phyloP scores from a whole-genome alignment of 92 coral and sea anemone species.

The Phymanthus crucifer region DNA sequence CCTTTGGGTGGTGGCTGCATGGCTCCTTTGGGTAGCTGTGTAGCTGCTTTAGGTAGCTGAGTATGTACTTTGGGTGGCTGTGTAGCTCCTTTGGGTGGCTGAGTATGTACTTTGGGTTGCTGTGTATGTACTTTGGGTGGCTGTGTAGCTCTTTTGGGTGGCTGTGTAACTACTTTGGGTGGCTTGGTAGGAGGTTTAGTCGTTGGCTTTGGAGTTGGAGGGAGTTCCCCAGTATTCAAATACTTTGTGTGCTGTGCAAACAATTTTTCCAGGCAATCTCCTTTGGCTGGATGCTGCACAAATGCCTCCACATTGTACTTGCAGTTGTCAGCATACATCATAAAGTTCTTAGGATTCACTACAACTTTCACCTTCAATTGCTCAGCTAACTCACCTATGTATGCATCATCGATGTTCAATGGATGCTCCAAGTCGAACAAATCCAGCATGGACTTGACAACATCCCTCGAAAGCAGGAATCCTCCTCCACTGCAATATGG shows the following conservation, averaged over 20 bases:
- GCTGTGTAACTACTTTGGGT: no score
- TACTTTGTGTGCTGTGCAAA: conserved; percentile 24
- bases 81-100: no score
- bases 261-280: conserved; percentile 32
- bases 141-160: no score
- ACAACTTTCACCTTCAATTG: conserved; percentile 31
- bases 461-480: conserved; percentile 52
- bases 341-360: conserved; percentile 33
- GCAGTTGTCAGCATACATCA: conserved; percentile 59
- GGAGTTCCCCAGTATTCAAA: conserved; percentile 12
- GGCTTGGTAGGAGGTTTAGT: no score
- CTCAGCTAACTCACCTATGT: conserved; percentile 49
- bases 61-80: no score
- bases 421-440: conserved; percentile 53
- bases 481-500: conserved; percentile 78
- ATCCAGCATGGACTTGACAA: conserved; percentile 26
- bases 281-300: conserved; percentile 66
- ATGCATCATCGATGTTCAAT: conserved; percentile 58
- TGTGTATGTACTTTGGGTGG: no score
- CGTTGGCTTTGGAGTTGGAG: not conserved
- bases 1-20: no score
- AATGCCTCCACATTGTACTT: conserved; percentile 39
- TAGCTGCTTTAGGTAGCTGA: no score
- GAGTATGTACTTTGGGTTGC: no score
- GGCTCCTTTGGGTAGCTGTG: no score